phyloP scores from a whole-genome alignment of 2,888 invertebrate genomes.

The Agrypnus murinus region DNA sequence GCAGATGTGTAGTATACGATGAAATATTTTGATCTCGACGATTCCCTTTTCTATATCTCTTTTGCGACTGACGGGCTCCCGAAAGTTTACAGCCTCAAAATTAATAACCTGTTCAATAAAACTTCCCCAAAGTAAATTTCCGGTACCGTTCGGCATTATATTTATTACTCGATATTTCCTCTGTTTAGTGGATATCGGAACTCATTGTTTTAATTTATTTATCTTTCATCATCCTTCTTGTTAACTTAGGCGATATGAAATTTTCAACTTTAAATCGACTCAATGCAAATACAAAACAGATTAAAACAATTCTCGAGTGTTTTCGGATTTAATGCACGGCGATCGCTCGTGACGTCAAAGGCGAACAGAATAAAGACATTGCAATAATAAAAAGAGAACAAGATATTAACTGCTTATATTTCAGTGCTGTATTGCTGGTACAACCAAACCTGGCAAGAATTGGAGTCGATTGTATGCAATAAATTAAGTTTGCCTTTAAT shows the following conservation, averaged over 20 bases:
- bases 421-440: no score
- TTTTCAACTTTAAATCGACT: conserved; percentile 40
- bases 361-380: conserved; percentile 41
- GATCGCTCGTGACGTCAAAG: conserved; percentile 44
- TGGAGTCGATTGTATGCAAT: no score
- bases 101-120: conserved; percentile 67
- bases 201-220: conserved; percentile 65
- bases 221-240: conserved; percentile 55
- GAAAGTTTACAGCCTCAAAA: conserved; percentile 56
- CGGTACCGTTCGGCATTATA: conserved; percentile 64
- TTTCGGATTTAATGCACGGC: conserved; percentile 42
- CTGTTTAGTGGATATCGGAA: conserved; percentile 57
- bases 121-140: conserved; percentile 67
- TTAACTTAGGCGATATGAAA: conserved; percentile 43
- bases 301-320: conserved; percentile 46
- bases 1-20: conserved; percentile 35
- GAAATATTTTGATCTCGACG: conserved; percentile 32
- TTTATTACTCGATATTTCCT: conserved; percentile 65
- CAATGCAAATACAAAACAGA: conserved; percentile 45
- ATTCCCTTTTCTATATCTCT: neutral
- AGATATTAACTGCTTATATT: neutral
- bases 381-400: conserved; percentile 28
- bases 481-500: no score
- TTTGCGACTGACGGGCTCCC: conserved; percentile 38
- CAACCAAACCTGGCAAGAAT: no score